Evolutionary conservation across 2,113 vertebrate genomes (phyloP), one percentile per base, ranked within the genome.

Genomic region (Falco punctatus): DNA sequence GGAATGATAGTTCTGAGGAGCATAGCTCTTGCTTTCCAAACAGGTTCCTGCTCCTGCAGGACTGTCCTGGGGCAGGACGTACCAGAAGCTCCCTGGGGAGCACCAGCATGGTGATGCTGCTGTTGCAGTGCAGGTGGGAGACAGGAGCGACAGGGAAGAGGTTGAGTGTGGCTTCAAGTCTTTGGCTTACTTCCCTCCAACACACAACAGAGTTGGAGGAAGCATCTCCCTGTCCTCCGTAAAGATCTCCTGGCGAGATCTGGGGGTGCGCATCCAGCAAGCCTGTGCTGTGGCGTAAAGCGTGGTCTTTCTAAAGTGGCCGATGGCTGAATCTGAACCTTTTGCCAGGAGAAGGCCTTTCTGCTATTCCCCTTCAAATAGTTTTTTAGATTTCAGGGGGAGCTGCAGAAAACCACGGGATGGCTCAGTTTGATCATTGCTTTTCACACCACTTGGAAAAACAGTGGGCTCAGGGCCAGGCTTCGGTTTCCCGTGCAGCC

Each of bases 81-180:
- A 58, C 27, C 0, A 1, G 42, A 5, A 0, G 9, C 61, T 15
- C 33, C 6, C 13, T 0, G 0, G 26, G 17, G 9, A 27, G 4
- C 42, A 21, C 24, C 17, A 5, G 28, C 20, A 20, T 0, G 3
- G 69, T 23, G 49, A 11, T 23, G 30, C 9, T 65, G 55, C 70
- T 52, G 38, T 9, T 0, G 1, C 24, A 27, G 24, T 3, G 2
- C 3, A 6, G 30, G 35, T 5, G 28, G 55, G 33, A 74, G 69
- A 70, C 17, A 2, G 0, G 3, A 49, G 27, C 13, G 30, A 40
- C 30, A 54, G 40, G n/a, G 49, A 61, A 49, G 74, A 75, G 49
- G 20, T 13, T 85, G 35, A 33, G 48, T 28, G 6, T 32, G 33
- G 33, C 58, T 46, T 70, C 58, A 71, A 48, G 54, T 57, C 42